Evolutionary conservation across 2,797 vertebrate species (phyloP).

Genomic region (Diceros bicornis): DNA sequence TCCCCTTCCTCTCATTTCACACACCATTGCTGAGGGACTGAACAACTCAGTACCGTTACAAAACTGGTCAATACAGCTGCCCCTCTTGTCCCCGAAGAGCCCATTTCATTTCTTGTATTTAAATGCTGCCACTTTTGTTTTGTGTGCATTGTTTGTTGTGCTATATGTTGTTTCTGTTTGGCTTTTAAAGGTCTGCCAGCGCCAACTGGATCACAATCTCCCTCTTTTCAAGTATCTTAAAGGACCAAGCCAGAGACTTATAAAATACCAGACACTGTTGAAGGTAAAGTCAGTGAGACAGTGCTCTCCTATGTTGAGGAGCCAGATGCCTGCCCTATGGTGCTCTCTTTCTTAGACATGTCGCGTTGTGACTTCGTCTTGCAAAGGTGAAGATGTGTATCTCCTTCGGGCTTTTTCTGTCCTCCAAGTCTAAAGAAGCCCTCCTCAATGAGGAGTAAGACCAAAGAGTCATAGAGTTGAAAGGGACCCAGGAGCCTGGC

Average conservation of each 20-base stretch:
- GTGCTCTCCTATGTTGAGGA: background rate
- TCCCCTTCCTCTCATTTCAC: background rate
- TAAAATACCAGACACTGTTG: constrained; percentile 96
- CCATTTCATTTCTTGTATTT: background rate
- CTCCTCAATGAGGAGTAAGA: background rate
- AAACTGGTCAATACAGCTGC: background rate
- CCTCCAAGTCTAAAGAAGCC: background rate
- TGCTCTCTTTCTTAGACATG: no score
- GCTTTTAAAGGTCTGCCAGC: constrained; percentile 95
- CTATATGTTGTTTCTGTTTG: constrained; percentile 63
- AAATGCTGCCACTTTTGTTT: background rate
- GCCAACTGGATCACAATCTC: constrained; percentile 96
- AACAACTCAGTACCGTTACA: fast-evolving
- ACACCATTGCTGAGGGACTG: background rate
- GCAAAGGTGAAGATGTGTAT: background rate
- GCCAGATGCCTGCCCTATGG: background rate
- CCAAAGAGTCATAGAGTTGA: background rate
- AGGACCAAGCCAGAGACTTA: constrained; percentile 97
- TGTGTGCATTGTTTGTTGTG: background rate
- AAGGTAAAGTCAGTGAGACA: constrained; percentile 90
- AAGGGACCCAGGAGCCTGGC: background rate
- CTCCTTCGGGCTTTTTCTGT: background rate
- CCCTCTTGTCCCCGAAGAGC: background rate
- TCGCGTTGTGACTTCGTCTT: background rate
- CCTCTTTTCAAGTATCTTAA: constrained; percentile 96